Evolutionary conservation across 2,888 invertebrate species (phyloP), one percentile per base, ranked within the genome.

Genomic region (Agrochola macilenta): DNA sequence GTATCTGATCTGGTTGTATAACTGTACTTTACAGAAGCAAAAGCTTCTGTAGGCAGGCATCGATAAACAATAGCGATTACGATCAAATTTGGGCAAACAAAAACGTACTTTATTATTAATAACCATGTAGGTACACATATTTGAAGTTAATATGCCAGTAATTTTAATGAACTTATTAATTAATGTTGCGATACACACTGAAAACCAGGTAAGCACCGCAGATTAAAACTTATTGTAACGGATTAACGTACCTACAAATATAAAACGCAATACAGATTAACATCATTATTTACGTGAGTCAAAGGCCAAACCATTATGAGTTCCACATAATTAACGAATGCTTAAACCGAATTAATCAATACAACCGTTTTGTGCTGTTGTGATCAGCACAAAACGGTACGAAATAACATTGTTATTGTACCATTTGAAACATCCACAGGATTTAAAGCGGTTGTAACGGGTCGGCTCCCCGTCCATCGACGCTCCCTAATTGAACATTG

Each of bases 401-500:
- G 70, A 89, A 89, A 90, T 89, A 87, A 90, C 89, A 91, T 87
- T 91, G 89, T 90, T 89, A 88, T 86, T 88, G 76, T 84, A 83
- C 72, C 87, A 83, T 88, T 88, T 81, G 83, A 85, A 89, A 85
- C 88, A 86, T 88, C 82, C 76, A 85, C 75, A 74, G 88, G 83
- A 87, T 89, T 90, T 89, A 91, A 91, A 92, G 88, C 90, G 88
- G 89, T 87, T 89, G 90, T 89, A 89, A 89, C 86, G 87, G 83
- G 84, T 82, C 89, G 87, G 84, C 86, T 86, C 88, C 89, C 84
- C 92, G 91, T 92, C 93, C 92, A 92, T 92, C 91, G 91, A 87
- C 91, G 91, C 90, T 92, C 94, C 93, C 94, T 96, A 96, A 96
- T 96, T 96, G 96, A 95, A 95, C 95, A 94, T 93, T 95, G 96